Evolutionary conservation across 37 sponge, comb jelly and placozoan genomes (phyloP), one percentile per base, ranked within the genome.

Genomic region (Axinella damicornis): DNA sequence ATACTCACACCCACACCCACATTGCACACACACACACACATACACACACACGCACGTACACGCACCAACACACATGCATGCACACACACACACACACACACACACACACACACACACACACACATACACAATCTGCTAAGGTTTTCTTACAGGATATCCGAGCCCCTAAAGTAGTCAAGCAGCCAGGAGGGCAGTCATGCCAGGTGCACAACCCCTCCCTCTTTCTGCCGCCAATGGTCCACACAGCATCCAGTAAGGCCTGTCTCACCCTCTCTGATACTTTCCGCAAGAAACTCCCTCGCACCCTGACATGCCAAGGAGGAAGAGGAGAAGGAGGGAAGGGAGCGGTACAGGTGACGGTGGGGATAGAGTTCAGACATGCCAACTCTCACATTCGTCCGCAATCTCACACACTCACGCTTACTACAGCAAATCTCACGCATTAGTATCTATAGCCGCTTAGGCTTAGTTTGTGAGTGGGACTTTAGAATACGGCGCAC

Each of bases 161-260:
- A 74, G 33, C 64, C 9, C 75, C 84, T 0, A 85, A 79, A 35
- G 30, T 24, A 27, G 38, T 78, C 14, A 20, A 25, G 17, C 2
- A 37, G 31, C 55, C 46, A 18, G 73, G 61, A 4, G 36, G 30
- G 2, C 22, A 69, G 22, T 63, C 62, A 0, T 21, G 31, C 9
- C 46, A 46, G 24, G 85, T 84, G 5, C 68, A 80, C 86, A 85
- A 85, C 41, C 76, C 91, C 22, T 75, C 75, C 19, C 35, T 52
- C 55, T 90, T 66, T 35, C 85, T 90, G 36, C 56, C 71, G 31
- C 85, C 73, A 33, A 63, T 90, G 85, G 40, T 90, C 13, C 73
- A 65, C 60, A 90, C 90, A 61, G 85, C 90, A 40, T 72, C 80
- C 58, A 90, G 90, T 80, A 90, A 90, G 52, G 71, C 59, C 1